Conservation (phyloP, 2,888 invertebrate species). For the Parnassius glacialis region DNA sequence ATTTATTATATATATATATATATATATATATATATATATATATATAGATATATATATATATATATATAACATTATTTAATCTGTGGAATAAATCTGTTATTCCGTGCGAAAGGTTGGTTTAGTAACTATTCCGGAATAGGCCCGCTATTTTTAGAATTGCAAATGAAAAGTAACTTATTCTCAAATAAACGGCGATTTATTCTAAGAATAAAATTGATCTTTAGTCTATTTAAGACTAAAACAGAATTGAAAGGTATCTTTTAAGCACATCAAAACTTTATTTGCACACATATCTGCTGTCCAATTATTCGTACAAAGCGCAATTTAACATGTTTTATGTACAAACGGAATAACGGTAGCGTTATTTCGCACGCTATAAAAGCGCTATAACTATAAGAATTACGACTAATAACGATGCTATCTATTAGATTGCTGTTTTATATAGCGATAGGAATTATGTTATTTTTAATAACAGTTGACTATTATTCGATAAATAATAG, state of each 20-base stretch:
- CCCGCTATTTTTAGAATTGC: too few species aligned
- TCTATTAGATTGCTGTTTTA: conserved; percentile 20
- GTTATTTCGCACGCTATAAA: conserved; percentile 24
- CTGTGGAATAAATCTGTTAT: too few species aligned
- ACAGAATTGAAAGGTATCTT: conserved; percentile 14
- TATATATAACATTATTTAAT: too few species aligned
- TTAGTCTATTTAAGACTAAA: neutral
- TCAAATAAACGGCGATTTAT: too few species aligned
- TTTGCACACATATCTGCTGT: conserved; percentile 13
- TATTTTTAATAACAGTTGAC: neutral
- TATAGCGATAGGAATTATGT: conserved; percentile 3
- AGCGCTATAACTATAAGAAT: conserved; percentile 17
- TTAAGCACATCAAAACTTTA: conserved; percentile 10
- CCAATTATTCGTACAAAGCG: conserved; percentile 21
- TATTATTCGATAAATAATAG: neutral
- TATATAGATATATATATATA: too few species aligned
- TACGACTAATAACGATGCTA: conserved; percentile 17
- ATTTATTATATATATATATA: too few species aligned
- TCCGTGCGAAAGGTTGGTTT: too few species aligned
- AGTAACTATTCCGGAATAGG: too few species aligned
- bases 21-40: too few species aligned
- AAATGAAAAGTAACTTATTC: too few species aligned
- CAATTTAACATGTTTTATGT: conserved; percentile 23
- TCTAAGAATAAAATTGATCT: too few species aligned
- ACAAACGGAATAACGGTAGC: conserved; percentile 12